Percentiles rank a stretch among this genome's conserved stretches.
Conservation (phyloP, 1,140 invertebrate genomes). For the Bombus confusus region DNA sequence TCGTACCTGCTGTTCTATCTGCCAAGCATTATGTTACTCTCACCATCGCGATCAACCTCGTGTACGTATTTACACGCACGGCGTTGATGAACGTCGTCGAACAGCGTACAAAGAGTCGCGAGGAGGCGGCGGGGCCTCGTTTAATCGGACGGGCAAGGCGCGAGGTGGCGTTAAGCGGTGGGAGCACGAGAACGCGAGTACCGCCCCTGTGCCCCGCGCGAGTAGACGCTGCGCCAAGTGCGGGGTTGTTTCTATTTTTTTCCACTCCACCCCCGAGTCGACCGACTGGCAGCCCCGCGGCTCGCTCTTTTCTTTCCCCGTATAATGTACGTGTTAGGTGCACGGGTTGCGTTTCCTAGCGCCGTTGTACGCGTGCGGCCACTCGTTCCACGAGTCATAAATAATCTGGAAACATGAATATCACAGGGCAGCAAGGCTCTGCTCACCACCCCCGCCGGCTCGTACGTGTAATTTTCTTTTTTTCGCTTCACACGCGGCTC, state of each 20-base stretch:
- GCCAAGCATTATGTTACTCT: conserved; percentile 61
- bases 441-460: conserved; percentile 6
- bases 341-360: conserved; percentile 67
- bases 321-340: conserved; percentile 66
- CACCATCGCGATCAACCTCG: conserved; percentile 30
- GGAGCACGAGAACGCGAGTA: conserved; percentile 1
- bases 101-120: neutral
- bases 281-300: conserved; percentile 14
- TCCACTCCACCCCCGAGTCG: conserved; percentile 32
- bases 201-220: conserved; percentile 23
- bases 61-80: neutral
- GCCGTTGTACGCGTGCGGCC: conserved; percentile 66
- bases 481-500: conserved; percentile 23
- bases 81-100: neutral
- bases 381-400: conserved; percentile 69
- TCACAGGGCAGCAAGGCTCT: conserved; percentile 60
- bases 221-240: neutral
- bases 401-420: conserved; percentile 74
- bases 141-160: conserved; percentile 25
- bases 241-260: conserved; percentile 54
- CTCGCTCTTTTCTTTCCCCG: conserved; percentile 42
- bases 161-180: conserved; percentile 21
- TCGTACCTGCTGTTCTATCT: conserved; percentile 55
- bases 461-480: conserved; percentile 30
- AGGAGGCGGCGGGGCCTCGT: neutral